phyloP scores from a whole-genome alignment of 2,888 invertebrate species.

The Baccha elongata region DNA sequence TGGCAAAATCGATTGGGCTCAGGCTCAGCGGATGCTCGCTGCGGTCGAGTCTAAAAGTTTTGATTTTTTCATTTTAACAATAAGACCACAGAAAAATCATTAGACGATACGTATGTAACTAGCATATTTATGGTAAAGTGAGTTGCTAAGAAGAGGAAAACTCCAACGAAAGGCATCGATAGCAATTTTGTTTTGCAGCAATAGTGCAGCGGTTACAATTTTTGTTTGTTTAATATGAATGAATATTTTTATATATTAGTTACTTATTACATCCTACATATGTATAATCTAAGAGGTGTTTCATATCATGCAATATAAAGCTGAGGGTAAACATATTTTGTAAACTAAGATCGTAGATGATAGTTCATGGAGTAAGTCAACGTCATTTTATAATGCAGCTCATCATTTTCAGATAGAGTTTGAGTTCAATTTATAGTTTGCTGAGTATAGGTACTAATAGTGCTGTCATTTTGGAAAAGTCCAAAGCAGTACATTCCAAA shows the following conservation, averaged over 20 bases:
- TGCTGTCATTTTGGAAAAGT: too few species aligned
- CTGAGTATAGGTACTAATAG: too few species aligned
- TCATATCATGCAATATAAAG: background rate
- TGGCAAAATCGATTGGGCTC: too few species aligned
- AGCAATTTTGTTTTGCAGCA: background rate
- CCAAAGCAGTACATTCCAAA: too few species aligned
- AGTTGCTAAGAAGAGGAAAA: constrained; percentile 27
- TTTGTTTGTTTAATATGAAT: background rate
- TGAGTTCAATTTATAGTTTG: background rate
- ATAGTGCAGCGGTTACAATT: constrained; percentile 1
- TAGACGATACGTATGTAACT: background rate
- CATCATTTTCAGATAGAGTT: background rate
- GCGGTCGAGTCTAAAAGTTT: too few species aligned
- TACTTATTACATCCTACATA: background rate
- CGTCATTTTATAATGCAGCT: background rate
- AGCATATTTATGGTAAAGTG: constrained; percentile 6
- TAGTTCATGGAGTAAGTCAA: background rate
- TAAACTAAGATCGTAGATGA: background rate
- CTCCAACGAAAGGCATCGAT: constrained; percentile 7
- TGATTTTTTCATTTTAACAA: too few species aligned
- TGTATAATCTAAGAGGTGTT: background rate
- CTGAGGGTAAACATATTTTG: background rate
- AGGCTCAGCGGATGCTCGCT: too few species aligned
- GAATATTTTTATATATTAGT: background rate
- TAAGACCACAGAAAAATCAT: constrained; percentile 5